phyloP scores from a whole-genome alignment of 1,140 invertebrate species.

The Sarcophaga peregrina region DNA sequence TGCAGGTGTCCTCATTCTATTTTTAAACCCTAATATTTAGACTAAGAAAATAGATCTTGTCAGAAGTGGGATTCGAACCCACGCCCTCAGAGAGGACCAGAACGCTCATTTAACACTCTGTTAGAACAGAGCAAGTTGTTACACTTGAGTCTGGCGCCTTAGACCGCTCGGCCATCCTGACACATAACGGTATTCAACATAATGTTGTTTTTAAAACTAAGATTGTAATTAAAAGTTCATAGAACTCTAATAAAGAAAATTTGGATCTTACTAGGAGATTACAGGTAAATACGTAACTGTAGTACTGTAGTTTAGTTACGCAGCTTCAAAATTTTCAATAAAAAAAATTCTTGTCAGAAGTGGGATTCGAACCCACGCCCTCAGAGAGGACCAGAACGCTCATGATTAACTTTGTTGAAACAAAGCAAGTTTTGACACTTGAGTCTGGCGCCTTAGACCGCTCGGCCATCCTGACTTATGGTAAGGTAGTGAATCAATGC shows the following conservation, averaged over 20 bases:
- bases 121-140: conserved; percentile 40
- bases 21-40: not conserved
- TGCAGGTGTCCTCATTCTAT: too few relatives aligned
- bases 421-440: conserved; percentile 57
- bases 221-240: too few relatives aligned
- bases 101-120: conserved; percentile 68
- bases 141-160: conserved; percentile 77
- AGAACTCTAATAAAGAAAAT: too few relatives aligned
- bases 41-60: conserved; percentile 72
- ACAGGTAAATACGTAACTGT: too few relatives aligned
- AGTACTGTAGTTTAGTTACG: too few relatives aligned
- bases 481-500: not conserved
- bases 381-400: conserved; percentile 84
- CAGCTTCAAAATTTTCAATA: conserved; percentile 45
- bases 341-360: conserved; percentile 80
- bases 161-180: conserved; percentile 77
- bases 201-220: too few relatives aligned
- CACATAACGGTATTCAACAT: conserved; percentile 48
- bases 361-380: conserved; percentile 90
- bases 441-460: conserved; percentile 72
- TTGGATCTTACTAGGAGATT: too few relatives aligned
- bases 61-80: conserved; percentile 90
- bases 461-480: conserved; percentile 30
- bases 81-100: conserved; percentile 87
- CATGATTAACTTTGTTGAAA: conserved; percentile 49